These are phyloP conservation scores for Diachasmimorpha longicaudata DNA, from an alignment of 1,140 invertebrate species.

Conservation along the genomic window DNA sequence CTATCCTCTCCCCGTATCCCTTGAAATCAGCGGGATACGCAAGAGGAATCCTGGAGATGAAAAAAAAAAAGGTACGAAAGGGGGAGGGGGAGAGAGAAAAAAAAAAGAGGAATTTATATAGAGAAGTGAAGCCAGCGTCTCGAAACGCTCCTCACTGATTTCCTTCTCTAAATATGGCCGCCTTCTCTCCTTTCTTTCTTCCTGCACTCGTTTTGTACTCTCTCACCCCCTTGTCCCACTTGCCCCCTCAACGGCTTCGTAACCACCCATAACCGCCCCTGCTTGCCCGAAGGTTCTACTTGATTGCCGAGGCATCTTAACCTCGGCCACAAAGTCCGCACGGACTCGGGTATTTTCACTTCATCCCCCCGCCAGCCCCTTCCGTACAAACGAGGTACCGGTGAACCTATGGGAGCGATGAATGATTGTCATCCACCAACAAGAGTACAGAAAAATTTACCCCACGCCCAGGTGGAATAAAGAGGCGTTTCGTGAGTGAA, in stretches of 20 bases:
- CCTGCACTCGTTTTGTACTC: conserved; percentile 34
- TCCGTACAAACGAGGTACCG: conserved; percentile 38
- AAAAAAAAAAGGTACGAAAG: conserved; percentile 7
- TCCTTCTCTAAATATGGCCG: conserved; percentile 63
- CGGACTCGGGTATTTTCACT: conserved; percentile 23
- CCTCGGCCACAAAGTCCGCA: conserved; percentile 40
- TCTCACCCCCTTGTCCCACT: conserved; percentile 22
- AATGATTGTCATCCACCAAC: conserved; percentile 38
- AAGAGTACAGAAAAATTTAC: conserved; percentile 37
- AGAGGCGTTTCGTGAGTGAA: conserved; percentile 46
- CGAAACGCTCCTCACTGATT: conserved; percentile 56
- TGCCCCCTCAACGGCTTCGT: conserved; percentile 38
- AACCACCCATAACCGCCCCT: conserved; percentile 61
- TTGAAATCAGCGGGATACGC: conserved; percentile 6
- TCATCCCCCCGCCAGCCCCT: not conserved
- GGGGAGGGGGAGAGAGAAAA: no score
- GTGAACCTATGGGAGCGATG: conserved; percentile 42
- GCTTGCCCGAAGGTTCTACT: conserved; percentile 62
- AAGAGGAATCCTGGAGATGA: not conserved
- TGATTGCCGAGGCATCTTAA: conserved; percentile 63
- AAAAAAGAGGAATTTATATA: conserved; percentile 2
- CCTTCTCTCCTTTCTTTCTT: conserved; percentile 46
- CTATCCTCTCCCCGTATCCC: conserved; percentile 6
- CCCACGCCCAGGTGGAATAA: conserved; percentile 51
- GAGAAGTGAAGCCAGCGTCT: conserved; percentile 18